These are phyloP conservation scores for Agrotis segetum DNA, from an alignment of 2,888 invertebrate genomes.

Conservation along the genomic window DNA sequence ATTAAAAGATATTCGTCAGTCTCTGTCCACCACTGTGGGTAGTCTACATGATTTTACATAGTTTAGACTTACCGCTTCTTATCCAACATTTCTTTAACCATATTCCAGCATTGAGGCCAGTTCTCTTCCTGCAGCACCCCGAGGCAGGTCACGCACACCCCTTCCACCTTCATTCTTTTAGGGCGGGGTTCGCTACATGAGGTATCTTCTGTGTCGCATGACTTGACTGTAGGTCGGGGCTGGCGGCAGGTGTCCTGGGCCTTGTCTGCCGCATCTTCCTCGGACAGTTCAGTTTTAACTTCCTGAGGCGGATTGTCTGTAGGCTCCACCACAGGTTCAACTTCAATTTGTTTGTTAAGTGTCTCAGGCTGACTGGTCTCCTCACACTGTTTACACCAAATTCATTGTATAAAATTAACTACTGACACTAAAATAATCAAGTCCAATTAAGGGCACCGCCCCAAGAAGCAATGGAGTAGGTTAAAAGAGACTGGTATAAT, in stretches of 20 bases:
- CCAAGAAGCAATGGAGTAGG: no score
- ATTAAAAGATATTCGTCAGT: not conserved
- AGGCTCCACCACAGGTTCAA: not conserved
- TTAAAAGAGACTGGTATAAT: no score
- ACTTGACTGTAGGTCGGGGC: not conserved
- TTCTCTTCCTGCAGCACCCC: constrained; percentile 92
- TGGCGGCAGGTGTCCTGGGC: not conserved
- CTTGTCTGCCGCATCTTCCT: not conserved
- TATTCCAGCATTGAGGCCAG: constrained; percentile 89
- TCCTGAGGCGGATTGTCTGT: not conserved
- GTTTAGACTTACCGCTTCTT: constrained; percentile 81
- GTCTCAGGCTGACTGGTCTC: not conserved
- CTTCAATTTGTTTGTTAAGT: not conserved
- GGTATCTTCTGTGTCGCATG: constrained; percentile 3
- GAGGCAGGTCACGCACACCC: constrained; percentile 93
- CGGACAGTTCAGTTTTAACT: not conserved
- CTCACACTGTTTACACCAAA: constrained; percentile 10
- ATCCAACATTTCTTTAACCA: constrained; percentile 89
- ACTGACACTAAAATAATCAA: not conserved
- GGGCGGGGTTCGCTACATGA: constrained; percentile 63
- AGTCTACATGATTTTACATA: not conserved
- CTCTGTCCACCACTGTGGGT: not conserved
- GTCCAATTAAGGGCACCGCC: no score
- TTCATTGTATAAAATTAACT: not conserved
- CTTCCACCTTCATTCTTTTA: constrained; percentile 85